A percentile compares a stretch with the other conserved stretches of the same genome.
These are phyloP conservation scores for Epinephelus awoara DNA, from an alignment of 2,797 vertebrate species.

Conservation along the genomic window DNA sequence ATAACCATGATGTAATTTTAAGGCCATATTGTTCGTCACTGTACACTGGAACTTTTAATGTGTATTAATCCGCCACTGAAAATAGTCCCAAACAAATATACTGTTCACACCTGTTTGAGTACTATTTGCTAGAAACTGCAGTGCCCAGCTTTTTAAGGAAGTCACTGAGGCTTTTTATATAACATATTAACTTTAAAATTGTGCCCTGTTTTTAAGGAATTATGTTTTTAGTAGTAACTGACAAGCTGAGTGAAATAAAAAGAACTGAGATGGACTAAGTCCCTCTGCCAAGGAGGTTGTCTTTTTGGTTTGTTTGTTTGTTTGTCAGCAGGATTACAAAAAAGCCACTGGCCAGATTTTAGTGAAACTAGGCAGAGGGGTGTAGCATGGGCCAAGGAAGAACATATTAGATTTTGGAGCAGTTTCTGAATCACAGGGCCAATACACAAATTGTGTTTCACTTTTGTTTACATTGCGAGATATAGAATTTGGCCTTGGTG, in stretches of 20 bases:
- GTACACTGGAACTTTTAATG: not conserved
- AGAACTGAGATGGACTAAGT: not conserved
- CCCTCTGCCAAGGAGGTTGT: too few species aligned
- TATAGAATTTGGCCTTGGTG: too few species aligned
- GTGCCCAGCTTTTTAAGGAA: not conserved
- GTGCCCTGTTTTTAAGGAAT: not conserved
- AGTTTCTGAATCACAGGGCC: too few species aligned
- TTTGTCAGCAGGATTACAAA: too few species aligned
- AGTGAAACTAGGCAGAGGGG: too few species aligned
- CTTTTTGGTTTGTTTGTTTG: too few species aligned
- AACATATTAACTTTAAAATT: not conserved
- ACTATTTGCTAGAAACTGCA: not conserved
- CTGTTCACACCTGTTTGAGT: not conserved
- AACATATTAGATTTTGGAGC: too few species aligned
- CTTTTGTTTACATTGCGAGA: too few species aligned
- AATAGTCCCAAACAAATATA: not conserved
- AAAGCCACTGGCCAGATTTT: too few species aligned
- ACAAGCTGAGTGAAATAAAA: not conserved
- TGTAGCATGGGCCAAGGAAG: too few species aligned
- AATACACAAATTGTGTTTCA: too few species aligned
- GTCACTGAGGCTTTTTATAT: not conserved
- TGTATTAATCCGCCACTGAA: not conserved
- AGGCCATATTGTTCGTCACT: not conserved
- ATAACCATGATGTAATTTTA: not conserved
- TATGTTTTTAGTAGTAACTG: not conserved